A percentile compares a stretch with the other conserved stretches of the same genome.
These are phyloP conservation scores for Microchrysa polita DNA, from an alignment of 2,888 invertebrate genomes.

Conservation along the genomic window DNA sequence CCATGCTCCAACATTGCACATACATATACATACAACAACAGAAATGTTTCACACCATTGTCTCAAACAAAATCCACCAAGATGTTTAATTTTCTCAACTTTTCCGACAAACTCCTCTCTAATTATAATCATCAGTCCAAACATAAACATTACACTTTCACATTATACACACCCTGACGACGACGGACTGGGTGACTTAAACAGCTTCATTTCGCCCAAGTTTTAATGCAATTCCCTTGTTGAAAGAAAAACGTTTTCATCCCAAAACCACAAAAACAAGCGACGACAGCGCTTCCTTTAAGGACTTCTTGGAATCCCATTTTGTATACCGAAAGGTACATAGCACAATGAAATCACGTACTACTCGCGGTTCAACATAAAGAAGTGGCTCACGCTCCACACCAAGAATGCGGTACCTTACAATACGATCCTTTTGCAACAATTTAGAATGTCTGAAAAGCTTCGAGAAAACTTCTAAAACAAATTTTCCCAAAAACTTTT, in stretches of 20 bases:
- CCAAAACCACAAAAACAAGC: neutral
- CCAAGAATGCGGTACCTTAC: too few species aligned
- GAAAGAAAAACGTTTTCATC: neutral
- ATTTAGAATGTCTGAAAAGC: slow-evolving; percentile 16
- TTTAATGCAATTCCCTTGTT: neutral
- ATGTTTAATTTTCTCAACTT: too few species aligned
- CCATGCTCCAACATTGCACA: too few species aligned
- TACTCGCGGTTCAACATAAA: neutral
- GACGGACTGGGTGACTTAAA: neutral
- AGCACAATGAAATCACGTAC: neutral
- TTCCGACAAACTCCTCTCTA: too few species aligned
- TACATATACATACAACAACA: too few species aligned
- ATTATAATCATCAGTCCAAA: too few species aligned
- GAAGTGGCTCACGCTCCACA: too few species aligned
- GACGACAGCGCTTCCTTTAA: neutral
- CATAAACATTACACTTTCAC: too few species aligned
- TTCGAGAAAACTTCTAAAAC: slow-evolving; percentile 15
- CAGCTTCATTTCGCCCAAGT: slow-evolving; percentile 6
- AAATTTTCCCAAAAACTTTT: slow-evolving; percentile 34
- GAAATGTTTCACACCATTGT: too few species aligned
- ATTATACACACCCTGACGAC: too few species aligned
- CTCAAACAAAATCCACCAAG: too few species aligned
- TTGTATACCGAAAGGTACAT: neutral
- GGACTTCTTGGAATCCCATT: too few species aligned
- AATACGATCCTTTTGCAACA: neutral